A percentile compares a stretch with the other conserved stretches of the same genome.
These are phyloP conservation scores for Oceanites oceanicus DNA, from an alignment of 2,113 vertebrate species.

Conservation along the genomic window DNA sequence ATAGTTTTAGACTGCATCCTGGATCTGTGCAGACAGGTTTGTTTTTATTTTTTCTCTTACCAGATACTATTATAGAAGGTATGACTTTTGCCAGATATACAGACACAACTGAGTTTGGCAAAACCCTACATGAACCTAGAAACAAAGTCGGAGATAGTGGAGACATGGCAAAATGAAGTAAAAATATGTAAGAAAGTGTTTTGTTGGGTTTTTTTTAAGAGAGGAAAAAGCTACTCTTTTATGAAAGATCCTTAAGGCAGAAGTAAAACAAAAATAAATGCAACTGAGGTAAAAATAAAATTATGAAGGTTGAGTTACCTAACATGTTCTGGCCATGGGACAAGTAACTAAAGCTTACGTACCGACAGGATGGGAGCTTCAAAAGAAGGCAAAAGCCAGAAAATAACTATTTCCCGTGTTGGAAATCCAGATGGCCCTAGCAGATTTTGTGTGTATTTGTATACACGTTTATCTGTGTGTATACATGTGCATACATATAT, in stretches of 20 bases:
- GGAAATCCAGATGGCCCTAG: slow-evolving; percentile 28
- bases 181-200: not conserved
- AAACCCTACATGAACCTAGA: not conserved
- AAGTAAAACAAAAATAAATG: not conserved
- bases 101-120: not conserved
- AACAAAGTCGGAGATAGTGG: not conserved
- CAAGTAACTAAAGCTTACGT: slow-evolving; percentile 1
- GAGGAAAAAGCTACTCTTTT: not conserved
- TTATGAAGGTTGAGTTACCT: not conserved
- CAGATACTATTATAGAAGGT: not conserved
- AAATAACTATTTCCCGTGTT: not conserved
- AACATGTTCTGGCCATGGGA: not conserved
- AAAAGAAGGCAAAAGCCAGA: slow-evolving; percentile 2
- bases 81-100: not conserved
- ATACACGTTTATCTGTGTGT: not conserved
- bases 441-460: slow-evolving; percentile 36
- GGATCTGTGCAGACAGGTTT: not conserved
- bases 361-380: not conserved
- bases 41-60: not conserved
- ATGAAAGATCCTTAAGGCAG: not conserved
- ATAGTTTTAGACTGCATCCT: not conserved
- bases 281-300: slow-evolving; percentile 2
- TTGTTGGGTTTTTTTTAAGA: not conserved
- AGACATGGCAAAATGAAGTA: not conserved
- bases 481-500: not conserved